Percentiles rank a stretch among this genome's conserved stretches.
phyloP scores from a whole-genome alignment of 2,113 vertebrate species.

The Aegotheles bennettii region DNA sequence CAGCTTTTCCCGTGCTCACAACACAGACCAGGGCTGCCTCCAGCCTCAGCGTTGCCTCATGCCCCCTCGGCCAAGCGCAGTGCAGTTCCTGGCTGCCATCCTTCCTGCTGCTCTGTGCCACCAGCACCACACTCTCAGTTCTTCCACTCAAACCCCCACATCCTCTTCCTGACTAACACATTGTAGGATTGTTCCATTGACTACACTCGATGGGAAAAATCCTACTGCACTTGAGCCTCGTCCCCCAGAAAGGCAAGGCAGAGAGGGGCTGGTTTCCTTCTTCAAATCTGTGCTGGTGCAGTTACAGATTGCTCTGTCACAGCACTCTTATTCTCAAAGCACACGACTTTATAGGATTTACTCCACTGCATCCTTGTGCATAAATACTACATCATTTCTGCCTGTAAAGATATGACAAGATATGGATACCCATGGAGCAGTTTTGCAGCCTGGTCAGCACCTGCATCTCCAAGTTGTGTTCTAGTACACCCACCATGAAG shows the following conservation, averaged over 20 bases:
- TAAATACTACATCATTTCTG: neutral
- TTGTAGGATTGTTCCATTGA: neutral
- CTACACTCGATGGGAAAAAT: neutral
- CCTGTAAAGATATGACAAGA: neutral
- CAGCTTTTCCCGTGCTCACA: neutral
- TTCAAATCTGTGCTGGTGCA: neutral
- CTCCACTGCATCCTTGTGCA: neutral
- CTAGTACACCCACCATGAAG: no score
- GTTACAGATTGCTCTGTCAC: neutral
- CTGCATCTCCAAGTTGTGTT: neutral
- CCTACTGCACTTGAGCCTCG: fast-evolving
- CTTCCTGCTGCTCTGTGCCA: neutral
- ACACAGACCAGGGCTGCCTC: neutral
- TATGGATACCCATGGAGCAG: fast-evolving
- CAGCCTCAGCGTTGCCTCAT: fast-evolving
- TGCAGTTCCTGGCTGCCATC: neutral
- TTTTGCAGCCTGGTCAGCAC: neutral
- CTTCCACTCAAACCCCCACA: conserved; percentile 24
- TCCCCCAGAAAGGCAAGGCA: fast-evolving
- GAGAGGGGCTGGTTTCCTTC: neutral
- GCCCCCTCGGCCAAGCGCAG: neutral
- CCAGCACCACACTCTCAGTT: neutral
- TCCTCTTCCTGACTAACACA: neutral
- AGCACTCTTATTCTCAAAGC: neutral
- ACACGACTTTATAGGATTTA: neutral